Conservation (phyloP, 2,888 invertebrate genomes). For the Bhutanitis thaidina region DNA sequence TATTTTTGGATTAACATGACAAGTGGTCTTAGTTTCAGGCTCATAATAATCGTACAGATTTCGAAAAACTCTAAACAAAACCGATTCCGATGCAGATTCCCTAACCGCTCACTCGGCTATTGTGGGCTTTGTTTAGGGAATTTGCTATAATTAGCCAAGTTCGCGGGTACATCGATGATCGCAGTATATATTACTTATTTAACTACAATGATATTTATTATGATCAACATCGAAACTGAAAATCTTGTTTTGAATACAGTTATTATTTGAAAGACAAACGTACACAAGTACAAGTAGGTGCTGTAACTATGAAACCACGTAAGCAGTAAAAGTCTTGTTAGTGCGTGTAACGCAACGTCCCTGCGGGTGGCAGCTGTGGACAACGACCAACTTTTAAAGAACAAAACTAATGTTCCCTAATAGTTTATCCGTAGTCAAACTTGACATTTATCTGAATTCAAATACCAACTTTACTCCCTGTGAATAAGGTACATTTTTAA, state of each 20-base stretch:
- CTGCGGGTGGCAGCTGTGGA: slow-evolving; percentile 9
- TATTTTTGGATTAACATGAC: too few species aligned
- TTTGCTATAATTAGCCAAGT: too few species aligned
- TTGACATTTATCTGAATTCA: neutral
- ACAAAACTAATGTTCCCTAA: slow-evolving; percentile 8
- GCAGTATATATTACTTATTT: too few species aligned
- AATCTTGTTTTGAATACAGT: neutral
- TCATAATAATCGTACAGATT: too few species aligned
- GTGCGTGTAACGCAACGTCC: slow-evolving; percentile 5
- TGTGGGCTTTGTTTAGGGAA: too few species aligned
- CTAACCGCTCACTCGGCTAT: too few species aligned
- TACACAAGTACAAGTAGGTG: neutral
- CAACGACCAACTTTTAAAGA: slow-evolving; percentile 5
- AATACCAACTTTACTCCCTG: neutral
- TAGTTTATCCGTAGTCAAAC: neutral
- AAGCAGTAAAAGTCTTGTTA: neutral
- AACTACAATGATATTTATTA: too few species aligned
- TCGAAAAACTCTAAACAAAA: too few species aligned
- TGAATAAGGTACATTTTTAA: neutral
- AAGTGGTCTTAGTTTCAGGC: too few species aligned
- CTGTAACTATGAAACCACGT: neutral
- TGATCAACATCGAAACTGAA: too few species aligned
- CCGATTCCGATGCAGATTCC: too few species aligned
- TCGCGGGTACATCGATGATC: too few species aligned
- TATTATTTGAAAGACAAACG: neutral